These are phyloP conservation scores for Eidolon dupreanum DNA, from an alignment of 2,797 vertebrate species.

Conservation along the genomic window DNA sequence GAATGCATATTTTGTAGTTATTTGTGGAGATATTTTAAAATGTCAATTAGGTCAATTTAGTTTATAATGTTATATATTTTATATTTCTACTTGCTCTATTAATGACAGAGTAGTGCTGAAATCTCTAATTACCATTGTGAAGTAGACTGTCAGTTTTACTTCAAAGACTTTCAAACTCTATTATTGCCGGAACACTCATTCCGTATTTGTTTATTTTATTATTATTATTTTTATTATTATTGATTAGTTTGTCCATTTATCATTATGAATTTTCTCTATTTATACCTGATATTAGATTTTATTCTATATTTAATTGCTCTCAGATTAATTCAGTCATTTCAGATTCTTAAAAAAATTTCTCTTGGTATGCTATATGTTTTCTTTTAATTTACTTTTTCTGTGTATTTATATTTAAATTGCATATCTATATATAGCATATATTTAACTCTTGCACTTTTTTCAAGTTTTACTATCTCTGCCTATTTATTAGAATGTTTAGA, in stretches of 20 bases:
- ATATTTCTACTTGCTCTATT: neutral
- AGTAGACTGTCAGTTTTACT: neutral
- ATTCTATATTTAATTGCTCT: neutral
- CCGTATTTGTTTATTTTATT: neutral
- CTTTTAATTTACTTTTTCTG: neutral
- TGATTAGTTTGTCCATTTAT: neutral
- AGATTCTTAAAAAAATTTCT: neutral
- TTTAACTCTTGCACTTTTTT: neutral
- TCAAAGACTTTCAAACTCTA: neutral
- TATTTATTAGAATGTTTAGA: neutral
- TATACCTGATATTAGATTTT: neutral
- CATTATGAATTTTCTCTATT: neutral
- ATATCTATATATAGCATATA: neutral
- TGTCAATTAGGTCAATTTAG: neutral
- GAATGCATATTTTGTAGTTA: neutral
- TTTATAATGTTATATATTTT: neutral
- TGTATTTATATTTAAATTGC: neutral
- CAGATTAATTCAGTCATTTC: neutral
- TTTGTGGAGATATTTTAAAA: neutral
- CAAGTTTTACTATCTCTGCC: neutral
- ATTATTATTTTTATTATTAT: neutral
- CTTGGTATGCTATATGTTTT: neutral
- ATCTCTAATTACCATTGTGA: neutral
- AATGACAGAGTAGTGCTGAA: neutral
- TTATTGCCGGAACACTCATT: neutral